A percentile compares a stretch with the other conserved stretches of the same genome.
phyloP scores from a whole-genome alignment of 2,888 invertebrate species.

The Baccha elongata region DNA sequence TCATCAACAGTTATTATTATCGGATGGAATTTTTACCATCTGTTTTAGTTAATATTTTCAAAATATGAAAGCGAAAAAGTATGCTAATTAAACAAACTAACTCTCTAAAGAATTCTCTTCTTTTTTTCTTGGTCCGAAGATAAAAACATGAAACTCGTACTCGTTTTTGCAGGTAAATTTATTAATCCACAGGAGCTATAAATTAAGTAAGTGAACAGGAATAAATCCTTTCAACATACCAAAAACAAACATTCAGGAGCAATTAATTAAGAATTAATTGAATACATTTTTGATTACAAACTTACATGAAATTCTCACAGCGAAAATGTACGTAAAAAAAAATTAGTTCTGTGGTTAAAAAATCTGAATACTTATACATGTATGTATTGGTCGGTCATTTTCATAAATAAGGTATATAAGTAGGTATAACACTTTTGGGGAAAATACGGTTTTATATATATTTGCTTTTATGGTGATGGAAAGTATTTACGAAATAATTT shows the following conservation, averaged over 20 bases:
- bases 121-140: neutral
- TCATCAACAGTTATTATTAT: conserved; percentile 61
- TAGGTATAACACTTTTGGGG: too few species aligned
- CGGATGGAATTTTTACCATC: conserved; percentile 44
- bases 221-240: conserved; percentile 35
- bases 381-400: too few species aligned
- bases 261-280: conserved; percentile 60
- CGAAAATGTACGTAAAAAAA: conserved; percentile 4
- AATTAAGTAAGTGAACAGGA: conserved; percentile 26
- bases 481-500: too few species aligned
- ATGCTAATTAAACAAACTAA: conserved; percentile 6
- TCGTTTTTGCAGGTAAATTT: too few species aligned
- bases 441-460: too few species aligned
- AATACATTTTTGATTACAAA: conserved; percentile 51
- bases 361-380: too few species aligned
- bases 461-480: too few species aligned
- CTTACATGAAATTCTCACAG: conserved; percentile 34
- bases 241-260: conserved; percentile 51
- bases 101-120: conserved; percentile 1
- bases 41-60: conserved; percentile 43
- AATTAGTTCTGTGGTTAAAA: too few species aligned
- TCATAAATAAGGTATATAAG: too few species aligned
- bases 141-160: neutral
- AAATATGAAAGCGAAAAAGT: conserved; percentile 6
- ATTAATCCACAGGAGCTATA: conserved; percentile 41